Percentiles rank a stretch among this genome's conserved stretches.
phyloP scores from a whole-genome alignment of 2,888 invertebrate genomes.

The Eilema depressum region DNA sequence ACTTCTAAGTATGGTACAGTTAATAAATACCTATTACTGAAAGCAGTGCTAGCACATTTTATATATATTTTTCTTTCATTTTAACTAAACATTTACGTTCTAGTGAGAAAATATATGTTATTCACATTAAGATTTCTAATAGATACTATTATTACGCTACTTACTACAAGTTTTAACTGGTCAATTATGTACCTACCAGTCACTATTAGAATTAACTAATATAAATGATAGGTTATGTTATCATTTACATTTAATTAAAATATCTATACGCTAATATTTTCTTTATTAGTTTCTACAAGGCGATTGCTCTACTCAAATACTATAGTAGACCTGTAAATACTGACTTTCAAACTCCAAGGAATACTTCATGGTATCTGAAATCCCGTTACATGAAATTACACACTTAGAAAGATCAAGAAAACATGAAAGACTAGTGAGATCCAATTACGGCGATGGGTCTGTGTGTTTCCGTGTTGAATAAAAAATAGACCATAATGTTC shows the following conservation, averaged over 20 bases:
- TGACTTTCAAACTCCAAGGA: slow-evolving; percentile 72
- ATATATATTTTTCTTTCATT: background rate
- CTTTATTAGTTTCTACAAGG: slow-evolving; percentile 80
- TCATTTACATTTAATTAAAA: background rate
- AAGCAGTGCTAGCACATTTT: background rate
- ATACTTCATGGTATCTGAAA: slow-evolving; percentile 76
- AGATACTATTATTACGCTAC: slow-evolving; percentile 2
- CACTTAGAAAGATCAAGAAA: background rate
- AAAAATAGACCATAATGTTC: background rate
- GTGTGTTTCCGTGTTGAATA: background rate
- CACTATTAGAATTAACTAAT: background rate
- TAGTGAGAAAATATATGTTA: background rate
- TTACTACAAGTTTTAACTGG: background rate
- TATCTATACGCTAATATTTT: background rate
- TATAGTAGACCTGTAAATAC: slow-evolving; percentile 65
- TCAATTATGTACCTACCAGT: background rate
- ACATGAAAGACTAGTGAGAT: background rate
- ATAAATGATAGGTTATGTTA: background rate
- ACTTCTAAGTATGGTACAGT: slow-evolving; percentile 24
- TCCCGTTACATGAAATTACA: slow-evolving; percentile 27
- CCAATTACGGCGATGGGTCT: background rate
- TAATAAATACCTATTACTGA: slow-evolving; percentile 19
- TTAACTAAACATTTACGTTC: background rate
- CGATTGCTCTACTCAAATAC: slow-evolving; percentile 47
- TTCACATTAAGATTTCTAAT: background rate